phyloP scores from a whole-genome alignment of 2,888 invertebrate genomes.

The Troilus luridus region DNA sequence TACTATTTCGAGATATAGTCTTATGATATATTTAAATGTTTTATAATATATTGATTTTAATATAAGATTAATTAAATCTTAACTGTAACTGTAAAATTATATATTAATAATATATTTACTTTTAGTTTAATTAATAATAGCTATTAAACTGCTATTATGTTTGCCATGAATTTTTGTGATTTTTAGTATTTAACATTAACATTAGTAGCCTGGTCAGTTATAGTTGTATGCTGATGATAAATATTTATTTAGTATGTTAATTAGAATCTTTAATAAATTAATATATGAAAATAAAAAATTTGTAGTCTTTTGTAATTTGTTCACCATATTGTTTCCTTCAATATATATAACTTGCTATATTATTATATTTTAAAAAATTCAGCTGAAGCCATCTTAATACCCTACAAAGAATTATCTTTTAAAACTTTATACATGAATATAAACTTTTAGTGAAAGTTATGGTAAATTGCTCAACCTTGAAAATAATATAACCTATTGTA shows the following conservation, averaged over 20 bases:
- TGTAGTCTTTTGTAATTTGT: neutral
- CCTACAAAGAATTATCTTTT: neutral
- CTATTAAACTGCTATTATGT: too few species aligned
- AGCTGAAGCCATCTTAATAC: neutral
- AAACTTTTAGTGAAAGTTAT: neutral
- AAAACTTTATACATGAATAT: neutral
- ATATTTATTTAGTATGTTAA: neutral
- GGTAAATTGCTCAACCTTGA: neutral
- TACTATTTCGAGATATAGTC: too few species aligned
- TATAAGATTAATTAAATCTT: too few species aligned
- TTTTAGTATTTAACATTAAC: too few species aligned
- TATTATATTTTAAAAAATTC: neutral
- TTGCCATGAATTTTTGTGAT: too few species aligned
- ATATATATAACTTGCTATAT: neutral
- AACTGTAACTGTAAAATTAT: too few species aligned
- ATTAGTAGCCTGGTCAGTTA: too few species aligned
- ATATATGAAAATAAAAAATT: neutral
- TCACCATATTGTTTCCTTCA: neutral
- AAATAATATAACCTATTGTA: neutral
- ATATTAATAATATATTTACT: too few species aligned
- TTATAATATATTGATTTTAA: too few species aligned
- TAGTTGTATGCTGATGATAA: too few species aligned
- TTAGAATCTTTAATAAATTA: neutral
- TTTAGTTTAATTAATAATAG: too few species aligned
- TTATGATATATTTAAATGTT: too few species aligned